Conservation (phyloP, 2,113 vertebrate genomes). For the Mobula birostris region DNA sequence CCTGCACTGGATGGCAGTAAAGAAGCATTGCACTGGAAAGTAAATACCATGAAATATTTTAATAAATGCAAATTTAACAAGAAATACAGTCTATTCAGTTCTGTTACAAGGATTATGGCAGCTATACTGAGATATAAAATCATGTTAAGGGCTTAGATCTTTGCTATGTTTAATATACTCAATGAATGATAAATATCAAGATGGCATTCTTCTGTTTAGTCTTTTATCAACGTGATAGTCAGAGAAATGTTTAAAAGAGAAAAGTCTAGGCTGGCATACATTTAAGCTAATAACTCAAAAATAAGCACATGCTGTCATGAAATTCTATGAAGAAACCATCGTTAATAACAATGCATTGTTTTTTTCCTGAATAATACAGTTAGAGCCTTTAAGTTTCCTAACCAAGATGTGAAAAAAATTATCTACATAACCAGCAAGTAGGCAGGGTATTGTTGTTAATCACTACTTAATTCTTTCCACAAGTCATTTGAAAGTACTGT, state of each 20-base stretch:
- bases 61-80: background rate
- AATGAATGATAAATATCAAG: constrained; percentile 8
- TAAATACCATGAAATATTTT: background rate
- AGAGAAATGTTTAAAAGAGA: background rate
- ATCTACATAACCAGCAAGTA: background rate
- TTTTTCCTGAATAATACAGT: background rate
- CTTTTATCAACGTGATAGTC: background rate
- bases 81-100: background rate
- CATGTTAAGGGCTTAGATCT: background rate
- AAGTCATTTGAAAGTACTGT: background rate
- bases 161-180: background rate
- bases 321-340: background rate
- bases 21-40: background rate
- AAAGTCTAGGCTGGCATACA: background rate
- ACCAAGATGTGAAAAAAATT: background rate
- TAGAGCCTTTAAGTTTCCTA: background rate
- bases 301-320: too few species aligned
- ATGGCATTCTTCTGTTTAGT: background rate
- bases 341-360: background rate
- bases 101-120: background rate
- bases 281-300: too few species aligned
- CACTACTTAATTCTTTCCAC: background rate
- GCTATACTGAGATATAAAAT: background rate
- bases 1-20: constrained; percentile 12
- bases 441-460: background rate